phyloP scores from a whole-genome alignment of 2,113 vertebrate species.

The Promerops cafer region DNA sequence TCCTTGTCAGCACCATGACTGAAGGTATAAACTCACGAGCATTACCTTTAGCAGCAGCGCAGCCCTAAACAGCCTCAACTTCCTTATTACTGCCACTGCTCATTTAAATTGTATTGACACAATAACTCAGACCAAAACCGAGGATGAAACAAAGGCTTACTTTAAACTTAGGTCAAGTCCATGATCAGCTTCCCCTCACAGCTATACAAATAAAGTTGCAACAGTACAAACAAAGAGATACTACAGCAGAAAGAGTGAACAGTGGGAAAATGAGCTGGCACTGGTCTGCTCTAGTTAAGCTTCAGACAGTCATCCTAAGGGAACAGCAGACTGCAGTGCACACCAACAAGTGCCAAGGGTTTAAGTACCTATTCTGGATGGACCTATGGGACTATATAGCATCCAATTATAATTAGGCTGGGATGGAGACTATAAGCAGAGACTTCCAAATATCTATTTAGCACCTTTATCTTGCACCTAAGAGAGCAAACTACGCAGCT shows the following conservation, averaged over 20 bases:
- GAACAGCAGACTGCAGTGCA: not conserved
- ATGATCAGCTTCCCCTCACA: not conserved
- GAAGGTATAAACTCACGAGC: fast-evolving
- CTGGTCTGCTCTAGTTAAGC: not conserved
- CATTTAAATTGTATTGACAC: not conserved
- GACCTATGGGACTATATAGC: not conserved
- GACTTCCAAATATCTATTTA: not conserved
- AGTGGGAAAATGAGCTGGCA: not conserved
- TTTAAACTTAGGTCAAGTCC: not conserved
- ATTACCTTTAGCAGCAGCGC: not conserved
- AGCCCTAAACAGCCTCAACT: not conserved
- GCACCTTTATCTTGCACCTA: not conserved
- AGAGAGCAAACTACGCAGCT: not conserved
- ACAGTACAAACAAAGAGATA: not conserved
- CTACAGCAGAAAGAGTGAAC: not conserved
- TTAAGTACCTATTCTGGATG: not conserved
- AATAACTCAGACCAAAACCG: not conserved
- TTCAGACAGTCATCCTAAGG: not conserved
- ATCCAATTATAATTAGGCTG: not conserved
- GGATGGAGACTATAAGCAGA: not conserved
- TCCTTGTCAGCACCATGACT: not conserved
- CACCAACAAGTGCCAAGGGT: not conserved
- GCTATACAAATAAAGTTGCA: not conserved
- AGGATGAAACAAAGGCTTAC: not conserved
- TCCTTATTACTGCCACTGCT: not conserved